A percentile compares a stretch with the other conserved stretches of the same genome.
Conservation (phyloP, 2,797 vertebrate species). For the Sebastes jordani region DNA sequence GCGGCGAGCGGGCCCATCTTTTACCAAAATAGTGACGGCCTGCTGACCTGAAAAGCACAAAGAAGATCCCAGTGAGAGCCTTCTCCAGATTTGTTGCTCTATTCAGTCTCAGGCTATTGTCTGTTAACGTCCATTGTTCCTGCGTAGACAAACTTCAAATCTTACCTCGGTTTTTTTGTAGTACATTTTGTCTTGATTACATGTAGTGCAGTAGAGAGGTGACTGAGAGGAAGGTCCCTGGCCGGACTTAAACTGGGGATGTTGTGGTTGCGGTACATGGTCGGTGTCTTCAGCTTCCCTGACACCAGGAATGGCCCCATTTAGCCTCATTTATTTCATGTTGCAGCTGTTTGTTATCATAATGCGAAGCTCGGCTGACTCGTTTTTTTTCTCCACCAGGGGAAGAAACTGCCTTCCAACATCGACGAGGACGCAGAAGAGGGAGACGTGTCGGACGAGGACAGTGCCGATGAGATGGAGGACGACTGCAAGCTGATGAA, state of each 20-base stretch:
- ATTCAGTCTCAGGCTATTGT: neutral
- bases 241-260: neutral
- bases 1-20: neutral
- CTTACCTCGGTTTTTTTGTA: neutral
- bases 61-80: neutral
- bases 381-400: constrained; percentile 74
- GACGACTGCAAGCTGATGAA: constrained; percentile 97
- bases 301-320: neutral
- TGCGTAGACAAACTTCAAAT: neutral
- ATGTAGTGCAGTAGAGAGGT: neutral
- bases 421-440: constrained; percentile 95
- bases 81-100: neutral
- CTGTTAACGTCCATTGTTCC: neutral
- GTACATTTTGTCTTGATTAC: neutral
- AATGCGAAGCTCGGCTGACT: neutral
- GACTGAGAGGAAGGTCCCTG: neutral
- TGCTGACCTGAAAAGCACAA: too few relatives aligned
- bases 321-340: neutral
- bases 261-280: neutral
- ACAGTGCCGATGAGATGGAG: constrained; percentile 98
- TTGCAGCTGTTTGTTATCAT: neutral
- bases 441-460: constrained; percentile 97
- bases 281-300: neutral
- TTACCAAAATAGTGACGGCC: neutral
- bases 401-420: constrained; percentile 94